Percentiles rank a stretch among this genome's conserved stretches.
phyloP scores from a whole-genome alignment of 2,888 invertebrate species.

The Pterostichus niger region DNA sequence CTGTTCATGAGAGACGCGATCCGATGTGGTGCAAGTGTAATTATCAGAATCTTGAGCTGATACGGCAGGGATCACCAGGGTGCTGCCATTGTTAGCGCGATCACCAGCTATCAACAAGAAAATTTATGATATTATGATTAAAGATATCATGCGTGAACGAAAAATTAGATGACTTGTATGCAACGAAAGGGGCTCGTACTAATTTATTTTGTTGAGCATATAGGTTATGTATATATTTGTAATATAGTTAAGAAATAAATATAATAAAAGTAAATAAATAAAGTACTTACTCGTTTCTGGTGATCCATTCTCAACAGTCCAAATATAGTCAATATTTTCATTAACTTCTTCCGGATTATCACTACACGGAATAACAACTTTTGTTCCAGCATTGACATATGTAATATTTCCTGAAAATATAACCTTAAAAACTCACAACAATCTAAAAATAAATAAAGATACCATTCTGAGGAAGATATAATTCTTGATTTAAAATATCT shows the following conservation, averaged over 20 bases:
- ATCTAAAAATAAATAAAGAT: conserved; percentile 47
- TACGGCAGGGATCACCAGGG: conserved; percentile 65
- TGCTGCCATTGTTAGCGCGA: conserved; percentile 40
- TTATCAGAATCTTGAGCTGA: conserved; percentile 74
- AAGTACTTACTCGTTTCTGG: conserved; percentile 70
- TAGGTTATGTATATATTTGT: too few species aligned
- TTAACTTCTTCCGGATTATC: conserved; percentile 65
- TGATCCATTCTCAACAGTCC: conserved; percentile 69
- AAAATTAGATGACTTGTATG: too few species aligned
- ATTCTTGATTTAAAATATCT: conserved; percentile 68
- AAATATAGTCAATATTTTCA: conserved; percentile 67
- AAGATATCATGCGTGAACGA: too few species aligned
- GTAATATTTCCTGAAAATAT: conserved; percentile 69
- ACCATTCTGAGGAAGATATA: conserved; percentile 68
- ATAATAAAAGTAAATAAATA: neutral
- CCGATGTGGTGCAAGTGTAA: conserved; percentile 73
- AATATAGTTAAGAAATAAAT: neutral
- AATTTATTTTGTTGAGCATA: too few species aligned
- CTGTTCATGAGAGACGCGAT: neutral
- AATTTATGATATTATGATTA: too few species aligned
- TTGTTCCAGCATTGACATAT: conserved; percentile 70
- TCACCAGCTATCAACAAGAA: neutral
- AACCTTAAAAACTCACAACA: conserved; percentile 40
- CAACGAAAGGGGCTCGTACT: too few species aligned
- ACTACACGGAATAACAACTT: conserved; percentile 70